These are phyloP conservation scores for Volucella bombylans DNA, from an alignment of 2,888 invertebrate species.

Conservation along the genomic window DNA sequence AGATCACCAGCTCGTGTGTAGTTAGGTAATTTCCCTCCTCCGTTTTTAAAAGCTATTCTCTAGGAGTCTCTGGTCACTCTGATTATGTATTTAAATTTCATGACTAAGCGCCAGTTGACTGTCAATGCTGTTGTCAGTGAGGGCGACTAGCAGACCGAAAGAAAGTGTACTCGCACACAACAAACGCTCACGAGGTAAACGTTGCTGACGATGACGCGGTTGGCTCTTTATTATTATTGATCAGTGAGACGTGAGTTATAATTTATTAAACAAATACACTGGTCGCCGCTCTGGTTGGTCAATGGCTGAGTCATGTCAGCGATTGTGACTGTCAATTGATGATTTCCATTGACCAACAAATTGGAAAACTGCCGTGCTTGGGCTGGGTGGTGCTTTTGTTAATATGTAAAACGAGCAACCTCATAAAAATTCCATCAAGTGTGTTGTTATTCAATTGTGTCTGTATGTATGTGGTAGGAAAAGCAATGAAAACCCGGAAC, in stretches of 20 bases:
- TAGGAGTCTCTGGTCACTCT: background rate
- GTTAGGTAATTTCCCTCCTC: constrained; percentile 4
- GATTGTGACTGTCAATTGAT: constrained; percentile 53
- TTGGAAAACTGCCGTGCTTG: background rate
- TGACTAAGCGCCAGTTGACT: constrained; percentile 65
- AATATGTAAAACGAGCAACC: too few species aligned
- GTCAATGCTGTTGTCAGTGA: constrained; percentile 5
- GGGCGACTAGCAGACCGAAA: constrained; percentile 27
- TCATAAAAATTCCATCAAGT: too few species aligned
- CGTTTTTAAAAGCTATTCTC: too few species aligned
- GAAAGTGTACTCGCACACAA: constrained; percentile 13
- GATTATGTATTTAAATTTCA: constrained; percentile 37
- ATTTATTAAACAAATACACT: constrained; percentile 60
- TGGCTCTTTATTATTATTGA: constrained; percentile 45
- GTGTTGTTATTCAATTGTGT: too few species aligned
- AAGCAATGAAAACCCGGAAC: too few species aligned
- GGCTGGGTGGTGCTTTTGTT: too few species aligned
- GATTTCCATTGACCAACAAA: constrained; percentile 27
- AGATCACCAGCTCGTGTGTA: constrained; percentile 16
- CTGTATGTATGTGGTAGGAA: too few species aligned
- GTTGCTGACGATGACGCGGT: constrained; percentile 12
- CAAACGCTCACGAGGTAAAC: background rate
- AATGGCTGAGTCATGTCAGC: constrained; percentile 51
- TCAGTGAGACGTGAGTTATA: constrained; percentile 61
- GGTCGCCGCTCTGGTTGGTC: background rate